phyloP scores from a whole-genome alignment of 2,113 vertebrate species.

The Thalassoma bifasciatum region DNA sequence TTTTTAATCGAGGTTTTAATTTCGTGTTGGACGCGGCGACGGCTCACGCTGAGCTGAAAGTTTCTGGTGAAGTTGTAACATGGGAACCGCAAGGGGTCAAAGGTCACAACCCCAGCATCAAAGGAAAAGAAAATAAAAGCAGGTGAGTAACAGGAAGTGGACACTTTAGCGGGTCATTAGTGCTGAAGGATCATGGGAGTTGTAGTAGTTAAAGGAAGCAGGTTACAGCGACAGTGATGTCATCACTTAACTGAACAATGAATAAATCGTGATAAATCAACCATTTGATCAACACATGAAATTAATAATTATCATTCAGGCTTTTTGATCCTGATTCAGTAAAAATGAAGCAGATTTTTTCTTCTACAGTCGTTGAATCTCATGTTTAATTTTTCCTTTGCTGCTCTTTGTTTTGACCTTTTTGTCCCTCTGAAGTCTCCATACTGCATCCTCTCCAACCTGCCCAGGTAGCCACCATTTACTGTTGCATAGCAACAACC shows the following conservation, averaged over 20 bases:
- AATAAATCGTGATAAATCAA: no score
- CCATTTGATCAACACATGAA: no score
- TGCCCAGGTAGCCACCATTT: conserved; percentile 57
- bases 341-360: no score
- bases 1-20: conserved; percentile 88
- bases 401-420: conserved; percentile 33
- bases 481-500: conserved; percentile 42
- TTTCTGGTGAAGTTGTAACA: conserved; percentile 88
- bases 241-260: no score
- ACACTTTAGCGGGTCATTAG: no score
- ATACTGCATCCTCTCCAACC: conserved; percentile 27
- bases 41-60: conserved; percentile 91
- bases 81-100: conserved; percentile 94
- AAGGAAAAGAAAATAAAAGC: conserved; percentile 92
- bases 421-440: conserved; percentile 61
- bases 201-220: no score
- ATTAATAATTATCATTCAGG: no score
- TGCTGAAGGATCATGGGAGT: no score
- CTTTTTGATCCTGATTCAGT: no score
- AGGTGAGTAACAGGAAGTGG: conserved; percentile 80
- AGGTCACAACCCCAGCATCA: conserved; percentile 88
- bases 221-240: no score
- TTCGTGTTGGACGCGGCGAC: conserved; percentile 89
- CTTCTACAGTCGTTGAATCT: no score
- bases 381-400: background rate